These are phyloP conservation scores for Chlorodrepanis virens DNA, from an alignment of 2,113 vertebrate genomes.

Conservation along the genomic window DNA sequence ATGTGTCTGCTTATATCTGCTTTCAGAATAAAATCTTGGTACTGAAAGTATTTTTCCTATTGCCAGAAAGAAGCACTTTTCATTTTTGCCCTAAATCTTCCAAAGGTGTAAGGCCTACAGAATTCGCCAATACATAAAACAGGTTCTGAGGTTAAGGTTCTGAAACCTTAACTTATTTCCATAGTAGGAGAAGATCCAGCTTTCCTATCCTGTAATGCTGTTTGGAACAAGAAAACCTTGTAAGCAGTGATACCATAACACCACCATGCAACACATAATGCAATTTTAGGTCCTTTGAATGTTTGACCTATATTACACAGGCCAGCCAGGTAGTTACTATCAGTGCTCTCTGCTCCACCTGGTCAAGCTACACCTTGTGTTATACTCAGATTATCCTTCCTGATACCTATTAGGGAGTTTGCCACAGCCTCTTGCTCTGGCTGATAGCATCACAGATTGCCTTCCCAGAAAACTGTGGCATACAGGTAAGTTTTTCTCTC, in stretches of 20 bases:
- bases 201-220: neutral
- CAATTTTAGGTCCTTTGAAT: neutral
- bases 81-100: neutral
- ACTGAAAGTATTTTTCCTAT: neutral
- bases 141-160: neutral
- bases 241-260: rapidly evolving
- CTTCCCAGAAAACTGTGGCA: neutral
- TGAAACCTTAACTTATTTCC: neutral
- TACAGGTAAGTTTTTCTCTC: neutral
- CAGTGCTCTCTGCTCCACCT: neutral
- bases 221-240: neutral
- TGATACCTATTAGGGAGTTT: neutral
- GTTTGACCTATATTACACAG: neutral
- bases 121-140: neutral
- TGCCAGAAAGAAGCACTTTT: neutral
- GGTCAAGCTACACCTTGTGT: neutral
- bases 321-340: neutral
- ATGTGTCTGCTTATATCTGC: neutral
- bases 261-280: neutral
- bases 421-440: neutral
- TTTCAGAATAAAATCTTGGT: neutral
- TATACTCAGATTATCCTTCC: neutral
- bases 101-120: neutral
- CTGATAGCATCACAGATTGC: neutral
- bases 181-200: neutral